phyloP scores from a whole-genome alignment of 2,113 vertebrate species.

The Ia io region DNA sequence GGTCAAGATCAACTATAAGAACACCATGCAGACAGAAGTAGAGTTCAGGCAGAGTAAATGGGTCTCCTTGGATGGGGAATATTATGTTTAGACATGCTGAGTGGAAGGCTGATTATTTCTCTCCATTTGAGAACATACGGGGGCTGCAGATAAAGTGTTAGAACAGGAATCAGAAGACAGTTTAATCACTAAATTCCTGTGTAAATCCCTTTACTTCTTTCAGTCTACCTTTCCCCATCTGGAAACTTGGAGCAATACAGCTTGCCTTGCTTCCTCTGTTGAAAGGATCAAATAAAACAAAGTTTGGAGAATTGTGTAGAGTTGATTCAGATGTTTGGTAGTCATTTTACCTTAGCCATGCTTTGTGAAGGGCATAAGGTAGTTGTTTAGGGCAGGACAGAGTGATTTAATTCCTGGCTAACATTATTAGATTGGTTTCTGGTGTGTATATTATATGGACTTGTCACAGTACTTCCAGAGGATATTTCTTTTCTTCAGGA shows the following conservation, averaged over 20 bases:
- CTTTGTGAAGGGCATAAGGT: neutral
- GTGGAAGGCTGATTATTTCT: neutral
- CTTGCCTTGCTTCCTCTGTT: neutral
- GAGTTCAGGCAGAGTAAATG: neutral
- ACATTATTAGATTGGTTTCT: constrained; percentile 11
- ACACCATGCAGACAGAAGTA: neutral
- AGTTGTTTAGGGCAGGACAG: neutral
- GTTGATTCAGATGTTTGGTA: neutral
- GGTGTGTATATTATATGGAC: neutral
- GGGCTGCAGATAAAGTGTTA: neutral
- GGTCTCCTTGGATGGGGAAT: neutral
- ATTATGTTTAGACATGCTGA: neutral
- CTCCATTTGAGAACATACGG: neutral
- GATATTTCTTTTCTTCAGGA: neutral
- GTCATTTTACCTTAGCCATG: neutral
- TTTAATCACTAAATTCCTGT: neutral
- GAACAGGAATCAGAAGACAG: neutral
- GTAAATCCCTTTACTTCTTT: neutral
- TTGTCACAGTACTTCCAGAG: neutral
- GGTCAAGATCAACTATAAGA: no score
- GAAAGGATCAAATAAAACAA: neutral
- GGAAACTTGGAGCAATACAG: neutral
- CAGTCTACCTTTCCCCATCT: neutral
- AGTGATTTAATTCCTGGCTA: constrained; percentile 24
- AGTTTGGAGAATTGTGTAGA: neutral